Evolutionary conservation across 2,113 vertebrate species (phyloP).

Genomic region (Toxostoma redivivum): DNA sequence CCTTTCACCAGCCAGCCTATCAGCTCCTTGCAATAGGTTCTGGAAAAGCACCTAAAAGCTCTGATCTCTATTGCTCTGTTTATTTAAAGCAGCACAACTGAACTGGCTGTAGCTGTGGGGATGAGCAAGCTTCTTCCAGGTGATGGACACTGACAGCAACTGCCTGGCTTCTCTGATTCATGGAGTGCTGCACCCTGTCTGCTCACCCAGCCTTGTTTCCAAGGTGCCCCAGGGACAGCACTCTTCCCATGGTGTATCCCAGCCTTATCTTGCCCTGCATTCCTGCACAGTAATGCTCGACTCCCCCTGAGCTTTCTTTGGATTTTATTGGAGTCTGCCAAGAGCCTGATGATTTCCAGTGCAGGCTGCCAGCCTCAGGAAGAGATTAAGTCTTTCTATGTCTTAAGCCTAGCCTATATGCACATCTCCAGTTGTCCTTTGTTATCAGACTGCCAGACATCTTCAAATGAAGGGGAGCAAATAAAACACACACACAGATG

Average conservation of each 20-base stretch:
- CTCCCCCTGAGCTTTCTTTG: background rate
- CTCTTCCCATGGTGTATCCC: background rate
- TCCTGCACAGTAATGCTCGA: background rate
- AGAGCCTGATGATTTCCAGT: background rate
- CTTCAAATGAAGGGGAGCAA: background rate
- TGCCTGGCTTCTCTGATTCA: accelerated
- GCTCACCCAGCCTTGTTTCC: background rate
- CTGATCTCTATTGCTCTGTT: conserved; percentile 59
- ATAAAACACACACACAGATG: background rate
- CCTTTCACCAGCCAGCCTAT: conserved; percentile 33
- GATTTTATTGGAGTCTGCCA: background rate
- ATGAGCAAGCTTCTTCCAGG: background rate
- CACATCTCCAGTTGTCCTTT: background rate
- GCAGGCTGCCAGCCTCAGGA: background rate
- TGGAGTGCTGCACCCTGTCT: background rate
- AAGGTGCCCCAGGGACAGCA: accelerated
- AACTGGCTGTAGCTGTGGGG: background rate
- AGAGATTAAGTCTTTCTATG: background rate
- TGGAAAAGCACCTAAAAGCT: conserved; percentile 75
- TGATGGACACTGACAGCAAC: background rate
- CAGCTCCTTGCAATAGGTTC: conserved; percentile 71
- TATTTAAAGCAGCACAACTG: conserved; percentile 78
- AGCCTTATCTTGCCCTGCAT: background rate
- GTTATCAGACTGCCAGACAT: background rate
- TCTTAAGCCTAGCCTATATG: background rate